Conservation (phyloP, 2,797 vertebrate species). For the Numenius phaeopus region DNA sequence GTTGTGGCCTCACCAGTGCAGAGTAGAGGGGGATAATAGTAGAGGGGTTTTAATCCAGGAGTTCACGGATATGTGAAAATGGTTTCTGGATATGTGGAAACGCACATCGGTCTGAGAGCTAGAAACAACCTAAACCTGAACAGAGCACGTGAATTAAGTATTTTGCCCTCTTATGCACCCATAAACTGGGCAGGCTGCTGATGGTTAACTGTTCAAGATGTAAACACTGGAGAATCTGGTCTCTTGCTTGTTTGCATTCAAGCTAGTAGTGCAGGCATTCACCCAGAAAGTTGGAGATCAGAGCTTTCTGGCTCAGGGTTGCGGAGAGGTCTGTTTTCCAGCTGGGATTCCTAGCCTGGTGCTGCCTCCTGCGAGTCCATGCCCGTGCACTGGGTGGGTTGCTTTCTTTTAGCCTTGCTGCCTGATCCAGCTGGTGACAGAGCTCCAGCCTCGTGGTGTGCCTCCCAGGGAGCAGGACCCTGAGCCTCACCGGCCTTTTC, state of each 20-base stretch:
- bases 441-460: background rate
- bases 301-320: background rate
- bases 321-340: background rate
- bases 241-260: conserved; percentile 9
- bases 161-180: background rate
- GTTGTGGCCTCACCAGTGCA: too few relatives aligned
- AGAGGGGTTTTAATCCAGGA: background rate
- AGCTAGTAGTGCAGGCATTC: background rate
- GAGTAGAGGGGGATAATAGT: too few relatives aligned
- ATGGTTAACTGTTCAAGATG: background rate
- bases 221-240: conserved; percentile 16
- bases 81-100: background rate
- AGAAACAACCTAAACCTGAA: background rate
- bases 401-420: background rate
- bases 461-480: background rate
- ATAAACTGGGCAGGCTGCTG: background rate
- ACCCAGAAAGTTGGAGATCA: background rate
- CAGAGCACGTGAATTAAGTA: background rate
- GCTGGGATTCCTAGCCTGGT: background rate
- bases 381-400: rapidly evolving
- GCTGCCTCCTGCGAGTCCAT: background rate
- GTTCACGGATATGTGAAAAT: background rate
- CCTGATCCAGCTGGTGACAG: background rate
- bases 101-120: background rate
- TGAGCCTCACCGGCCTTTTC: background rate